These are phyloP conservation scores for Drosophila lacteicornis DNA, from an alignment of 1,140 invertebrate genomes.

Conservation along the genomic window DNA sequence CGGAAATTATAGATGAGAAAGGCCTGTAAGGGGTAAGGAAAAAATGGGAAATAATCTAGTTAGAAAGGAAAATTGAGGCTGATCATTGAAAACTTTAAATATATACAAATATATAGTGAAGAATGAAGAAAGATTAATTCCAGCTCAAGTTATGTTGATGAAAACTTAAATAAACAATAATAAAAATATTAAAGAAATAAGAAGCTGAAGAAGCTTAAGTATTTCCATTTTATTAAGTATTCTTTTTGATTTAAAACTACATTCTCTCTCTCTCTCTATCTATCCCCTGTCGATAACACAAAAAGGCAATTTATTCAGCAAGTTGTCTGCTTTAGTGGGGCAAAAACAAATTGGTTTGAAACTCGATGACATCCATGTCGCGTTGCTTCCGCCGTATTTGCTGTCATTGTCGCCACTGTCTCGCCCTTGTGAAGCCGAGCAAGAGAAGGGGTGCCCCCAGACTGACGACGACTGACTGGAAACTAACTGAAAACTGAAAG, in stretches of 20 bases:
- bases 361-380: conserved; percentile 62
- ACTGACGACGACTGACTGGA: too few species aligned
- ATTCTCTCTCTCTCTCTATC: too few species aligned
- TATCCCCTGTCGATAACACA: too few species aligned
- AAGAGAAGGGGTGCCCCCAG: background rate
- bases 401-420: conserved; percentile 28
- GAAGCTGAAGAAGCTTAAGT: background rate
- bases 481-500: background rate
- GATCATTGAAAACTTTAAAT: too few species aligned
- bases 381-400: conserved; percentile 52
- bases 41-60: background rate
- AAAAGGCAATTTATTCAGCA: background rate
- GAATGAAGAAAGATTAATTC: background rate
- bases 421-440: conserved; percentile 25
- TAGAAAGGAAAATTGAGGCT: background rate
- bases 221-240: background rate
- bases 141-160: too few species aligned
- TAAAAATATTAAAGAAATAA: background rate
- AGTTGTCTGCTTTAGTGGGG: conserved; percentile 13
- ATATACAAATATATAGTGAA: too few species aligned
- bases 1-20: conserved; percentile 1
- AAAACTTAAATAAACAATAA: too few species aligned
- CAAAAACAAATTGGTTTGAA: conserved; percentile 67
- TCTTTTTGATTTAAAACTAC: background rate
- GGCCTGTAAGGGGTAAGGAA: too few species aligned